These are phyloP conservation scores for Micrastur ruficollis DNA, from an alignment of 2,797 vertebrate species.

Conservation along the genomic window DNA sequence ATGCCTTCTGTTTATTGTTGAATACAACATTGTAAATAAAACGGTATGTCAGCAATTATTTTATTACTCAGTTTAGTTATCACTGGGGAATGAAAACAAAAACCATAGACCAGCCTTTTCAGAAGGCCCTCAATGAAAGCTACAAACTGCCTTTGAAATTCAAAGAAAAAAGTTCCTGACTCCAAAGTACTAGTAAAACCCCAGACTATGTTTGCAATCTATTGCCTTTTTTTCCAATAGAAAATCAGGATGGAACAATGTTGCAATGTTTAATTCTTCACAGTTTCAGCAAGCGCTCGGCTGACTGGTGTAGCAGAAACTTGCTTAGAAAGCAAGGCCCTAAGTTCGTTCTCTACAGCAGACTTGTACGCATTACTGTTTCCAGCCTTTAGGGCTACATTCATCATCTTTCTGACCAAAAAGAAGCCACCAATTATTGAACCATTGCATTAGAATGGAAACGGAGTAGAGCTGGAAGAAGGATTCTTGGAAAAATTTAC, in stretches of 20 bases:
- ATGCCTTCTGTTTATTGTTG: not conserved
- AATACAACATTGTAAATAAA: not conserved
- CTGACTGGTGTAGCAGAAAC: not conserved
- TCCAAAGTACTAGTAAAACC: not conserved
- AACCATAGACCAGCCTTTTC: not conserved
- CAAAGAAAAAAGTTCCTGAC: not conserved
- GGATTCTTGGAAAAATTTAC: not conserved
- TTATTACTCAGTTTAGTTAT: not conserved
- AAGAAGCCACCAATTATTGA: slow-evolving; percentile 10
- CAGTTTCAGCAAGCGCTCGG: not conserved
- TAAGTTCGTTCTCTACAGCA: not conserved
- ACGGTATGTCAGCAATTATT: not conserved
- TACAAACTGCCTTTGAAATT: not conserved
- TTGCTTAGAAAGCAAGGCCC: slow-evolving; percentile 56
- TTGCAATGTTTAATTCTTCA: slow-evolving; percentile 13
- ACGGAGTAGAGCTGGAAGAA: not conserved
- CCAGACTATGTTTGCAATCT: not conserved
- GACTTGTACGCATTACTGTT: not conserved
- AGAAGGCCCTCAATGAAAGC: not conserved
- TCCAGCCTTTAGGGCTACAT: slow-evolving; percentile 42
- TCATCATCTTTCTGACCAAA: slow-evolving; percentile 21
- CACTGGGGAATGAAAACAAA: not conserved
- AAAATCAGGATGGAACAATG: not conserved
- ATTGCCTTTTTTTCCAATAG: not conserved
- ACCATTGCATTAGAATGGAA: not conserved